Evolutionary conservation across 2,113 vertebrate species (phyloP).

Genomic region (Crypturellus undulatus): DNA sequence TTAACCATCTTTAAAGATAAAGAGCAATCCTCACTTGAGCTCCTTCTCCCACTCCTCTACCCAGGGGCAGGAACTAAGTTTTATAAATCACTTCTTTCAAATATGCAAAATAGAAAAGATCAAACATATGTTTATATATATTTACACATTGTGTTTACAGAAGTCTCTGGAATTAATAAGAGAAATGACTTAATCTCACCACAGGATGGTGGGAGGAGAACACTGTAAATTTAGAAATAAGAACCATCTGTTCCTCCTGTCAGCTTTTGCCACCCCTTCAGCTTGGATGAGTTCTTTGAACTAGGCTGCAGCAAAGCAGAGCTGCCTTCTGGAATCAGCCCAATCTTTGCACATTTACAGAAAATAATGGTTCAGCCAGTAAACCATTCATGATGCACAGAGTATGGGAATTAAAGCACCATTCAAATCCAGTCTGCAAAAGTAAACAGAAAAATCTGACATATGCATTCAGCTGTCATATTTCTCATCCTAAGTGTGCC

Average conservation of each 20-base stretch:
- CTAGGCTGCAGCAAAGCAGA: rapidly evolving
- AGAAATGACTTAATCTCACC: background rate
- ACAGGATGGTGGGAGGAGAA: background rate
- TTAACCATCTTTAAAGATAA: background rate
- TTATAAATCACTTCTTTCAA: background rate
- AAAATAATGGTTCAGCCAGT: background rate
- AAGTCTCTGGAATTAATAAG: constrained; percentile 10
- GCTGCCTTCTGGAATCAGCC: background rate
- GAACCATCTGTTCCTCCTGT: background rate
- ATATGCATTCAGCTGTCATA: background rate
- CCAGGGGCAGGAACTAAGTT: background rate
- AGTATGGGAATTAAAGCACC: background rate
- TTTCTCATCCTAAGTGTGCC: background rate
- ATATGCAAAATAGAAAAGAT: background rate
- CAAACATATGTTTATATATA: background rate
- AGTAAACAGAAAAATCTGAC: background rate
- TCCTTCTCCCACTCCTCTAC: background rate
- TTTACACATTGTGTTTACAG: constrained; percentile 31
- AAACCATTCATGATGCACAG: background rate
- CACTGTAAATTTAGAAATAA: background rate
- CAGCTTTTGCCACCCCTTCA: background rate
- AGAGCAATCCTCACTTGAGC: rapidly evolving
- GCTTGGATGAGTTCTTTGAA: background rate
- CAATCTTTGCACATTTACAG: background rate
- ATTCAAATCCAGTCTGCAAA: background rate